Base-by-base conservation (phyloP, 2,888 invertebrate species). In the Harpalus rubripes region DNA sequence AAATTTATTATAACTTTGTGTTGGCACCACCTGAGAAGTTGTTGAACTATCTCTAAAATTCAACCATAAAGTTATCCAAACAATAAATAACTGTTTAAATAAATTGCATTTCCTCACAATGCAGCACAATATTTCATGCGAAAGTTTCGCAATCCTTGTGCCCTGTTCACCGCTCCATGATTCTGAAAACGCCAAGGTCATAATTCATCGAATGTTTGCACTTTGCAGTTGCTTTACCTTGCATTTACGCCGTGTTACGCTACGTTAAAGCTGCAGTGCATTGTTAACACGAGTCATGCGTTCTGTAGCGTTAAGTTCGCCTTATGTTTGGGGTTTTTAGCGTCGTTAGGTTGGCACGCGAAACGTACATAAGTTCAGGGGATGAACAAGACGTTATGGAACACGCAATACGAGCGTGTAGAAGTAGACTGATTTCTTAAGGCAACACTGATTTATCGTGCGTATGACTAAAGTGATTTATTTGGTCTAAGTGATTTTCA, bases 121-220 rank as follows among this genome's bases (percentile, higher is more conserved):
- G 76, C 76, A 76, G n/a, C 52, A 76, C 39, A 76, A 76, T 56
- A 76, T 52, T 12, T 76, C 56, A 56, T 76, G 22, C 52, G 15
- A 72, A 76, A 52, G n/a, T 52, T 76, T 52, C 76, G 22, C 76
- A 76, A 76, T 52, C 12, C 76, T n/a, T 52, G 76, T 76, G 44
- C 22, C 32, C 32, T 32, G 18, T 52, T 76, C 76, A 76, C 3
- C 72, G 72, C 41, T 44, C 41, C 72, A 44, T 72, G 39, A 44
- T 10, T 72, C 41, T 72, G 41, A 41, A 72, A 72, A 72, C 39
- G 41, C 76, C 76, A 76, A 76, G 52, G 76, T 79, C 32, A 79
- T 79, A 79, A 79, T 79, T 79, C 59, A 79, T 79, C 79, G 79
- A 59, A 58, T 79, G 79, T 79, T 79, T 59, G 79, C 79, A 79